phyloP scores from a whole-genome alignment of 2,113 vertebrate species.

The Sapajus apella region DNA sequence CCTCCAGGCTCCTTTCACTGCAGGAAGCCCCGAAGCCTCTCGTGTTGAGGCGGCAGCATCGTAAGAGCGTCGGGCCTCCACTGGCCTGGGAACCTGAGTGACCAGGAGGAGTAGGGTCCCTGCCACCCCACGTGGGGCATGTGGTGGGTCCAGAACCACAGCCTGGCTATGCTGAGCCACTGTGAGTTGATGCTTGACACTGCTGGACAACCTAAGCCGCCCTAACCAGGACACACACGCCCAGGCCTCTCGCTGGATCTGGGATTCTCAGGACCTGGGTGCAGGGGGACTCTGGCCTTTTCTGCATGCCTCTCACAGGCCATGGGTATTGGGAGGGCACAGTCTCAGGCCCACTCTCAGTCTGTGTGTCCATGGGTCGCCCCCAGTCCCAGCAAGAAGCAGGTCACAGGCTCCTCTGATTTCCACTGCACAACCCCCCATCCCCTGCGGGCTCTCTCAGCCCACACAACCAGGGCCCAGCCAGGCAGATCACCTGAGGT shows the following conservation, averaged over 20 bases:
- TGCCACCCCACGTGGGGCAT: not conserved
- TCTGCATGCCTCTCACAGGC: not conserved
- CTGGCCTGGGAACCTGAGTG: no score
- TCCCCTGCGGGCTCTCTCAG: not conserved
- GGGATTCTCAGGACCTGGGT: not conserved
- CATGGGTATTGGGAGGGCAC: not conserved
- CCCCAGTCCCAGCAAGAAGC: not conserved
- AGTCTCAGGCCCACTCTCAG: not conserved
- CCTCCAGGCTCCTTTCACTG: not conserved
- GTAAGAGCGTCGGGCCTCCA: not conserved
- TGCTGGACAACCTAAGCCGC: no score
- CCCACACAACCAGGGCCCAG: not conserved
- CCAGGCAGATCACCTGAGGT: no score
- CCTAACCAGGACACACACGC: no score
- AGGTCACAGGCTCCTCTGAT: not conserved
- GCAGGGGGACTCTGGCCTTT: not conserved
- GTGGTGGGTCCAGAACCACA: not conserved
- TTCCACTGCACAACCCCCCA: accelerated
- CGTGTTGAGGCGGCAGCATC: not conserved
- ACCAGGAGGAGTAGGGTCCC: not conserved
- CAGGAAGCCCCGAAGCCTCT: not conserved
- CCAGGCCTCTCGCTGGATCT: not conserved
- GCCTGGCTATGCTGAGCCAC: not conserved
- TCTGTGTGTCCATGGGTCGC: accelerated
- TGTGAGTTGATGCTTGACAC: no score